These are phyloP conservation scores for Poecile montanus DNA, from an alignment of 2,797 vertebrate species.

Conservation along the genomic window DNA sequence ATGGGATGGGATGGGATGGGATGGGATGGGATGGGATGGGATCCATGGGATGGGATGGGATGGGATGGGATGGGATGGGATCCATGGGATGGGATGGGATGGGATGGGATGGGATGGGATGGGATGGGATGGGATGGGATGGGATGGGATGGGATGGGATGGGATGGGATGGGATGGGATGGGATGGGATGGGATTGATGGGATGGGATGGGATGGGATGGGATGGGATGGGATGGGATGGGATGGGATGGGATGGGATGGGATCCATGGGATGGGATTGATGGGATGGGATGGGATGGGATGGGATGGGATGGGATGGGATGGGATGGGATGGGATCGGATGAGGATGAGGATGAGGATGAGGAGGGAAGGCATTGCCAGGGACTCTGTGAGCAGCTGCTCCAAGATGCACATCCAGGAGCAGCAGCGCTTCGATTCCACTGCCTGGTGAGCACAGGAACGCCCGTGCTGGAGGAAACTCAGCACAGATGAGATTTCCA, in stretches of 20 bases:
- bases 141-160: no score
- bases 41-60: no score
- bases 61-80: no score
- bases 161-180: no score
- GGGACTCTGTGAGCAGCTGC: not conserved
- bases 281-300: not conserved
- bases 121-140: no score
- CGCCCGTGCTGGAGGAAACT: not conserved
- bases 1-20: no score
- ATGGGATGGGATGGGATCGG: not conserved
- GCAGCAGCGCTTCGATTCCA: accelerated
- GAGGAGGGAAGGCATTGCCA: not conserved
- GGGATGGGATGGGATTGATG: not conserved
- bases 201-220: not conserved
- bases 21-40: no score
- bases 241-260: not conserved
- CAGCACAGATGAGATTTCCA: not conserved
- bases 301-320: no score
- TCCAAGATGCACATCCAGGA: not conserved
- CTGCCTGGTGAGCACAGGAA: not conserved
- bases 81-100: no score
- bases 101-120: no score
- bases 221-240: not conserved
- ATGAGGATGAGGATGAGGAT: not conserved
- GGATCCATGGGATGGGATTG: not conserved